Percentiles rank a stretch among this genome's conserved stretches.
Evolutionary conservation across 2,113 vertebrate species (phyloP).

Genomic region (Cinclus mexicanus): DNA sequence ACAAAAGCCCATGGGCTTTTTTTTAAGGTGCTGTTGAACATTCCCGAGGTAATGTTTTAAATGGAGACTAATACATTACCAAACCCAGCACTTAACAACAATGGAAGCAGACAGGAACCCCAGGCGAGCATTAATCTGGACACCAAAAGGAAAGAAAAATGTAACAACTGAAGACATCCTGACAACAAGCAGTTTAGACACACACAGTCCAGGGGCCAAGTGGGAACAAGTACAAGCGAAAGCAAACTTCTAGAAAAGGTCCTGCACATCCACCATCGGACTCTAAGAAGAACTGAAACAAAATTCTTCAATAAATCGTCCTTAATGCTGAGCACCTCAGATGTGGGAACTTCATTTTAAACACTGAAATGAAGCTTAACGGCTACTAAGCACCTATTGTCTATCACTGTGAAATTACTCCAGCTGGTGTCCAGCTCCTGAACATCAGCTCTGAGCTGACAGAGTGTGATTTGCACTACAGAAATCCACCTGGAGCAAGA

Average conservation of each 20-base stretch:
- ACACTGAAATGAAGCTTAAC: background rate
- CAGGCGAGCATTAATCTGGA: background rate
- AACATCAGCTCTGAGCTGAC: background rate
- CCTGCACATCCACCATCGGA: background rate
- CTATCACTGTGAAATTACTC: background rate
- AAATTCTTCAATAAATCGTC: background rate
- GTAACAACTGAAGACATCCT: background rate
- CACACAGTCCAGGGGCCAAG: background rate
- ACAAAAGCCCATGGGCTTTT: slow-evolving; percentile 39
- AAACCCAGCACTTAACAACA: background rate
- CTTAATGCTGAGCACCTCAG: background rate
- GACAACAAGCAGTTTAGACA: background rate
- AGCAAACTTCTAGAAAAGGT: slow-evolving; percentile 3
- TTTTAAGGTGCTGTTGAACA: background rate
- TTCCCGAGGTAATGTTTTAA: slow-evolving; percentile 36
- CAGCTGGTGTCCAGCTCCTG: background rate
- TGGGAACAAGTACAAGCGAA: background rate
- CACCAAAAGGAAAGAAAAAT: slow-evolving; percentile 17
- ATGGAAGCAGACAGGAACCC: slow-evolving; percentile 11
- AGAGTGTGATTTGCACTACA: background rate
- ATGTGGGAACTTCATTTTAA: background rate
- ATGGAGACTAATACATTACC: slow-evolving; percentile 2
- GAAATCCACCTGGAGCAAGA: background rate
- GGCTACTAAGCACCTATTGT: background rate
- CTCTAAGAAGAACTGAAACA: background rate